Conservation (phyloP, 2,113 vertebrate genomes). For the Oophaga pumilio region DNA sequence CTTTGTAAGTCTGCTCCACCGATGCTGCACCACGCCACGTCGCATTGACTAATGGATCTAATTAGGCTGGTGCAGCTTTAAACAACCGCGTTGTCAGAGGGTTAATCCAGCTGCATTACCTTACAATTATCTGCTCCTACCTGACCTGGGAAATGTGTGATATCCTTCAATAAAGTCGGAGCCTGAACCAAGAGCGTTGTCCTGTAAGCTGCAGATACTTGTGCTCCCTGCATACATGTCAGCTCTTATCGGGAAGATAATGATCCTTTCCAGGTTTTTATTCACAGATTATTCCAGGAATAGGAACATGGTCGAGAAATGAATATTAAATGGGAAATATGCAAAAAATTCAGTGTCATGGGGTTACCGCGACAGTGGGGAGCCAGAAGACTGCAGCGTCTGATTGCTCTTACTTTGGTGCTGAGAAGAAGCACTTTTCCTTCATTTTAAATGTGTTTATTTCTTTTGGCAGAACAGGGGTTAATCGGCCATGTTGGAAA, state of each 20-base stretch:
- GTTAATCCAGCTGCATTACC: neutral
- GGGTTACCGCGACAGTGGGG: no score
- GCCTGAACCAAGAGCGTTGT: neutral
- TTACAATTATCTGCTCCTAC: neutral
- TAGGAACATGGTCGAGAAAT: neutral
- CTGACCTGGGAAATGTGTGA: neutral
- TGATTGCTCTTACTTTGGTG: no score
- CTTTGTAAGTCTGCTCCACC: neutral
- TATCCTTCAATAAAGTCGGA: neutral
- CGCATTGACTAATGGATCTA: neutral
- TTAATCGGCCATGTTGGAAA: no score
- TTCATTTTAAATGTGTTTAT: no score
- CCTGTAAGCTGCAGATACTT: neutral
- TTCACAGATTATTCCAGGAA: neutral
- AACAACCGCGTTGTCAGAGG: neutral
- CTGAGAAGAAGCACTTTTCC: no score
- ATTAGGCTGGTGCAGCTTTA: neutral
- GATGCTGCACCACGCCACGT: neutral
- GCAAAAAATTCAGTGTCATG: no score
- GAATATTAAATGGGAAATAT: neutral
- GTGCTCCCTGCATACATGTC: neutral
- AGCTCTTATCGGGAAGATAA: neutral
- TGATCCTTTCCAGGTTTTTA: conserved; percentile 7
- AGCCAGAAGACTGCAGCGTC: no score
- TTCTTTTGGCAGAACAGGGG: no score